Evolutionary conservation across 2,888 invertebrate genomes (phyloP).

Genomic region (Oscheius sp.): DNA sequence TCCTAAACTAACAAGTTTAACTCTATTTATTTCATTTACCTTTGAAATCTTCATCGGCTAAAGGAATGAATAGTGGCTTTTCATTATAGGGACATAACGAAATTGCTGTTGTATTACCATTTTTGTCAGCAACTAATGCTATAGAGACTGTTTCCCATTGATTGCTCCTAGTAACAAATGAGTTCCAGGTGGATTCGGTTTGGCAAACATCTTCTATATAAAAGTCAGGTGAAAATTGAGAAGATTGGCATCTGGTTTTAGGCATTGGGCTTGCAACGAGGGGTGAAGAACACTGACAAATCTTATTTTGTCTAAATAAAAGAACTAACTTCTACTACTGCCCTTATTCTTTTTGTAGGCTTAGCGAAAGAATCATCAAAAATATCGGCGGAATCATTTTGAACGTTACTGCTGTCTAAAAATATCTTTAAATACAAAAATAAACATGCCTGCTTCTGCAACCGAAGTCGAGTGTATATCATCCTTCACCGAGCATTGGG

Average conservation of each 20-base stretch:
- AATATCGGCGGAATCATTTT: background rate
- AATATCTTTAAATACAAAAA: too few relatives aligned
- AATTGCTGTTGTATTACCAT: background rate
- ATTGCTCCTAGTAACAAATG: background rate
- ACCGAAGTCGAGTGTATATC: background rate
- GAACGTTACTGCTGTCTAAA: background rate
- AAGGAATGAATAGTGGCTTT: conserved; percentile 8
- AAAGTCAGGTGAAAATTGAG: background rate
- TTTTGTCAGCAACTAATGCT: background rate
- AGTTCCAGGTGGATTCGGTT: conserved; percentile 2
- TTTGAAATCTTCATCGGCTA: conserved; percentile 2
- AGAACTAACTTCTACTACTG: background rate
- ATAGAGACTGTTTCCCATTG: conserved; percentile 12
- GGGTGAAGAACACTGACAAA: conserved; percentile 18
- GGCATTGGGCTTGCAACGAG: conserved; percentile 9
- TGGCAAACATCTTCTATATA: conserved; percentile 16
- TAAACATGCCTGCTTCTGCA: too few relatives aligned
- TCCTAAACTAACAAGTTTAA: background rate
- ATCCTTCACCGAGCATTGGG: background rate
- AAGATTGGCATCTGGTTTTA: conserved; percentile 1
- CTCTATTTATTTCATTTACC: background rate
- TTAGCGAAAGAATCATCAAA: background rate
- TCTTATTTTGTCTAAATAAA: background rate
- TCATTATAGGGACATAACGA: background rate
- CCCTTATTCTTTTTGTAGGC: background rate